Conservation (phyloP, 2,797 vertebrate species). For the Rhinoraja longicauda region DNA sequence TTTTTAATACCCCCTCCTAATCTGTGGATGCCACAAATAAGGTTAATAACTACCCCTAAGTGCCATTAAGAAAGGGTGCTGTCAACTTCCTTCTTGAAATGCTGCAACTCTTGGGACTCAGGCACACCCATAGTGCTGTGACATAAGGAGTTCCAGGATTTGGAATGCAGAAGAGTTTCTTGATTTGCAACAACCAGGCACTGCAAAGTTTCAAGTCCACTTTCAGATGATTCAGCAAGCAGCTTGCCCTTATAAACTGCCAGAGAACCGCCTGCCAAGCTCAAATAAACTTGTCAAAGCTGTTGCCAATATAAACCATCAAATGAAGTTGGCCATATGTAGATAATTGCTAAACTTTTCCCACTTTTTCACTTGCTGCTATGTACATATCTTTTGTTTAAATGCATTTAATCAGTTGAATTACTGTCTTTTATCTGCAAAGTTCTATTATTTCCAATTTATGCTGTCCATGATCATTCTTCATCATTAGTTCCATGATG, state of each 20-base stretch:
- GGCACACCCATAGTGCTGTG: too few species aligned
- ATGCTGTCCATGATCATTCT: background rate
- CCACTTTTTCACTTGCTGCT: background rate
- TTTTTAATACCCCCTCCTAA: too few species aligned
- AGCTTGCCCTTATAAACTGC: background rate
- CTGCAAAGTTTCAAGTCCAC: background rate
- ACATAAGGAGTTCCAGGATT: too few species aligned
- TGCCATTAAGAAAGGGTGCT: too few species aligned
- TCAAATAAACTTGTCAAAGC: background rate
- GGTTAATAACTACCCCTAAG: too few species aligned
- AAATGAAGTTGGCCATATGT: background rate
- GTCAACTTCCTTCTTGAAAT: too few species aligned
- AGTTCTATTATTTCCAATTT: background rate
- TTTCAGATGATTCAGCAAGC: background rate
- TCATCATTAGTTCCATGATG: background rate
- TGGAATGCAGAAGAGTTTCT: background rate
- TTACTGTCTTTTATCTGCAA: background rate
- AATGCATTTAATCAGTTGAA: background rate
- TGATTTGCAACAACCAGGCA: slow-evolving; percentile 3
- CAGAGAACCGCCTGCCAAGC: background rate
- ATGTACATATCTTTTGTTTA: background rate
- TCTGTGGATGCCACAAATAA: too few species aligned
- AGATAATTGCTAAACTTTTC: background rate
- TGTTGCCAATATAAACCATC: background rate
- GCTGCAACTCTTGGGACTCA: too few species aligned